Conservation (phyloP, 2,113 vertebrate genomes). For the Oryzias javanicus region DNA sequence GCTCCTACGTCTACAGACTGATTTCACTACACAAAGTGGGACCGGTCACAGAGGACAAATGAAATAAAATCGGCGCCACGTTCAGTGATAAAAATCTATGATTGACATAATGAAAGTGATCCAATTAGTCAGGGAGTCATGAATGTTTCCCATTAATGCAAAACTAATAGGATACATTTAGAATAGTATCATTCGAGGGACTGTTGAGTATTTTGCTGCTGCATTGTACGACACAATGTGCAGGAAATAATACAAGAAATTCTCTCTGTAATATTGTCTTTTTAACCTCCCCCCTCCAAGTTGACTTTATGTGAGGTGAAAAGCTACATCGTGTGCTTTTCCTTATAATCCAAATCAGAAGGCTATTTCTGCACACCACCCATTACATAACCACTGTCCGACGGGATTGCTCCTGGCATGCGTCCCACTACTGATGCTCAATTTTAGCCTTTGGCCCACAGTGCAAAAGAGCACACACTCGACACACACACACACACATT, state of each 20-base stretch:
- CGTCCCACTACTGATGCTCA: slow-evolving; percentile 57
- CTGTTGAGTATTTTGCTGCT: no score
- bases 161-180: no score
- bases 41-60: no score
- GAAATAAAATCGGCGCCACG: no score
- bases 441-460: slow-evolving; percentile 47
- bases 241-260: no score
- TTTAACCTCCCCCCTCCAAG: background rate
- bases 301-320: slow-evolving; percentile 6
- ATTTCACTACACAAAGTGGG: no score
- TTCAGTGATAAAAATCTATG: no score
- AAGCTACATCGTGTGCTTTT: background rate
- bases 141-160: slow-evolving; percentile 24
- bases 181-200: no score
- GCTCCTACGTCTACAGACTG: background rate
- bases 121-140: slow-evolving; percentile 30
- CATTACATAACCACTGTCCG: slow-evolving; percentile 37
- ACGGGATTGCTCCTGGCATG: slow-evolving; percentile 42
- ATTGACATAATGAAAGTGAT: slow-evolving; percentile 4
- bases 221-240: no score
- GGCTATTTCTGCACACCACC: slow-evolving; percentile 38
- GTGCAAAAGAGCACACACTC: slow-evolving; percentile 32
- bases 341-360: slow-evolving; percentile 25
- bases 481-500: slow-evolving; percentile 21
- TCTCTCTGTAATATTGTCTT: no score